Evolutionary conservation across 1,140 invertebrate species (phyloP).

Genomic region (Idris sp.): DNA sequence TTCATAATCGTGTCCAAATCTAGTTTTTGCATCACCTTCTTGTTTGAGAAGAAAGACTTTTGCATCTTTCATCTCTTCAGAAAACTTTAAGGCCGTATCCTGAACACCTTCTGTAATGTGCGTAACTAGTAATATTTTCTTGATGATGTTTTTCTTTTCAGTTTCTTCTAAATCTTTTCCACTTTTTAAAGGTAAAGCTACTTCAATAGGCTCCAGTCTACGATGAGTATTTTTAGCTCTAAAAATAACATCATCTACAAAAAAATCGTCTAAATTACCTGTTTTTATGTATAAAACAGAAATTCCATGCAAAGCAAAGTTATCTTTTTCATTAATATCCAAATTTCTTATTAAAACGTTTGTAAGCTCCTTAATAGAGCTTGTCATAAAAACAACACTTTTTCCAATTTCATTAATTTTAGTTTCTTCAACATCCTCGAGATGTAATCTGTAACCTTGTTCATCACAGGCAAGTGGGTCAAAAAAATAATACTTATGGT

Average conservation of each 20-base stretch:
- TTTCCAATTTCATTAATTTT: conserved; percentile 56
- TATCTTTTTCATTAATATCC: conserved; percentile 66
- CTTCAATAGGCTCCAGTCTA: conserved; percentile 51
- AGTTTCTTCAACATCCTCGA: conserved; percentile 32
- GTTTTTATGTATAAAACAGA: conserved; percentile 71
- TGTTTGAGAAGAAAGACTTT: conserved; percentile 62
- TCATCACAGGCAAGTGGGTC: conserved; percentile 73
- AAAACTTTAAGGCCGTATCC: conserved; percentile 64
- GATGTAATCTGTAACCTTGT: conserved; percentile 66
- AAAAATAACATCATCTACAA: conserved; percentile 69
- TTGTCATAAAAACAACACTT: conserved; percentile 71
- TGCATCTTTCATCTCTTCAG: conserved; percentile 65
- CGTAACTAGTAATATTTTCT: conserved; percentile 38
- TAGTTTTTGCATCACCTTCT: conserved; percentile 29
- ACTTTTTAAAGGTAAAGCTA: conserved; percentile 52
- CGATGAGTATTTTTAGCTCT: conserved; percentile 67
- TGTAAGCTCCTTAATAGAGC: conserved; percentile 67
- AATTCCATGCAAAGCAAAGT: conserved; percentile 70
- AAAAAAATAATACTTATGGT: conserved; percentile 70
- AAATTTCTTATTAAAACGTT: conserved; percentile 70
- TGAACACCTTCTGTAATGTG: conserved; percentile 51
- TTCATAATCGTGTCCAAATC: conserved; percentile 59
- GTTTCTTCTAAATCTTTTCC: conserved; percentile 32
- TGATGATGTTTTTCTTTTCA: conserved; percentile 19
- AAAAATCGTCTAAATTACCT: conserved; percentile 31